Conservation (phyloP, 2,113 vertebrate genomes). For the Myotis yumanensis region DNA sequence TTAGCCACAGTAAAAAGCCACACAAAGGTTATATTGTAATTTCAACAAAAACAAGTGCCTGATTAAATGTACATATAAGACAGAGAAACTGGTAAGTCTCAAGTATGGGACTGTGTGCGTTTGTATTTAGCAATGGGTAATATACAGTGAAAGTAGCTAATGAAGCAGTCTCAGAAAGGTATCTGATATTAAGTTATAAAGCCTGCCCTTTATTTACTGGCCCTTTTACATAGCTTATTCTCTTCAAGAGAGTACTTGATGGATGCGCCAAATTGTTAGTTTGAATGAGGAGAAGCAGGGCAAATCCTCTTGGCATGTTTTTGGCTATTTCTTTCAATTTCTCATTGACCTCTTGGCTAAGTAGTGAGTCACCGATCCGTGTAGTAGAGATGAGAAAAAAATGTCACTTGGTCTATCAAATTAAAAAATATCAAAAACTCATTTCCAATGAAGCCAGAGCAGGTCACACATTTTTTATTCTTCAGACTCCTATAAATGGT, state of each 20-base stretch:
- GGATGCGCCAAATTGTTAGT: conserved; percentile 22
- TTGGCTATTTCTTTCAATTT: conserved; percentile 76
- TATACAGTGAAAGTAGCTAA: background rate
- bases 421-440: conserved; percentile 68
- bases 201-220: background rate
- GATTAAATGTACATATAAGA: conserved; percentile 56
- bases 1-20: conserved; percentile 71
- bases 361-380: conserved; percentile 75
- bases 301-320: conserved; percentile 62
- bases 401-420: conserved; percentile 77
- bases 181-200: background rate
- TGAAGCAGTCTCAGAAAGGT: background rate
- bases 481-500: conserved; percentile 60
- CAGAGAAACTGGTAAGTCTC: background rate
- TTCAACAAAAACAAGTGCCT: conserved; percentile 56
- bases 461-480: conserved; percentile 12
- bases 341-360: conserved; percentile 79
- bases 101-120: background rate
- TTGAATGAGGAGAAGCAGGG: background rate
- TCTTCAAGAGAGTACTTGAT: conserved; percentile 3
- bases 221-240: conserved; percentile 31
- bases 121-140: background rate
- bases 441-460: conserved; percentile 66
- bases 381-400: conserved; percentile 65
- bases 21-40: conserved; percentile 53